Percentiles rank a stretch among this genome's conserved stretches.
These are phyloP conservation scores for Hylaea fasciaria DNA, from an alignment of 2,888 invertebrate genomes.

Conservation along the genomic window DNA sequence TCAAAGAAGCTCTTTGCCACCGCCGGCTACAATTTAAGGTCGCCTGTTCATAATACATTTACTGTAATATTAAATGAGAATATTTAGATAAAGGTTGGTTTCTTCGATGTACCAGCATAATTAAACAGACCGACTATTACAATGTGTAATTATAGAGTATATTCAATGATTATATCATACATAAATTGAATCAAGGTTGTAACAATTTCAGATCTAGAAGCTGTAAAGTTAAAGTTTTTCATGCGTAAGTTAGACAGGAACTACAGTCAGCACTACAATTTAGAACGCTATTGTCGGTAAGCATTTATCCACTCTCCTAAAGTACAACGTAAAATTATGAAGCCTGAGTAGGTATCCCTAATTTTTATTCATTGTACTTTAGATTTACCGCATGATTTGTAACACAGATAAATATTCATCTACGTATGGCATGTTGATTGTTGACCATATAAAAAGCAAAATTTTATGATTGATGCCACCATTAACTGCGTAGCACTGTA, in stretches of 20 bases:
- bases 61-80: no score
- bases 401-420: constrained; percentile 56
- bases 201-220: no score
- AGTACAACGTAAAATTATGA: constrained; percentile 5
- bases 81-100: no score
- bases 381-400: constrained; percentile 50
- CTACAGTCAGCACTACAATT: no score
- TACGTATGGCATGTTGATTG: constrained; percentile 48
- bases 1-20: not conserved
- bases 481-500: constrained; percentile 46
- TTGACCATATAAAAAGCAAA: constrained; percentile 55
- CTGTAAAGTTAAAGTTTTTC: no score
- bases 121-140: no score
- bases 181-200: no score
- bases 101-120: no score
- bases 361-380: constrained; percentile 48
- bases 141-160: no score
- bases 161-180: no score
- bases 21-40: not conserved
- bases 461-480: constrained; percentile 56
- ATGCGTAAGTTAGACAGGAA: no score
- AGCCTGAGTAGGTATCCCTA: constrained; percentile 10
- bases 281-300: no score
- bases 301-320: not conserved
- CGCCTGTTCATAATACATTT: not conserved